A percentile compares a stretch with the other conserved stretches of the same genome.
phyloP scores from a whole-genome alignment of 2,113 vertebrate genomes.

The Zosterops hypoxanthus region DNA sequence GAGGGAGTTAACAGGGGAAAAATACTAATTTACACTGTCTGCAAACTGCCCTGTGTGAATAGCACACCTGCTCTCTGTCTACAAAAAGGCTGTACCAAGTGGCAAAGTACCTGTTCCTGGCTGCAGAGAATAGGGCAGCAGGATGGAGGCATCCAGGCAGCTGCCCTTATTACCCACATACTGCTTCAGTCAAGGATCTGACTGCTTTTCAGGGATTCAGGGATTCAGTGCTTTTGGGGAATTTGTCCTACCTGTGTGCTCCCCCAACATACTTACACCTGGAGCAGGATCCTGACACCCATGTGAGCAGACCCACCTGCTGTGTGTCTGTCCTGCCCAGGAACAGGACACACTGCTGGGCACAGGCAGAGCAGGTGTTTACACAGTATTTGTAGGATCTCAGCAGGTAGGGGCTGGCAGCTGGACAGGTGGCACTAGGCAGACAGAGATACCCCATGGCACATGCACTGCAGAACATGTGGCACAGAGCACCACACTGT shows the following conservation, averaged over 20 bases:
- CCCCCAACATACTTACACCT: neutral
- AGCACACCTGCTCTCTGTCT: rapidly evolving
- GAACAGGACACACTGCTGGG: neutral
- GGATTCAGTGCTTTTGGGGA: rapidly evolving
- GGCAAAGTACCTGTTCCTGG: neutral
- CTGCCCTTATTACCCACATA: neutral
- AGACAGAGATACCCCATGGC: neutral
- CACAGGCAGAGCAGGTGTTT: neutral
- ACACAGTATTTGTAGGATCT: neutral
- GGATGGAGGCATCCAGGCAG: neutral
- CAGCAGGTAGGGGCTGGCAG: neutral
- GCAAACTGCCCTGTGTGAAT: neutral
- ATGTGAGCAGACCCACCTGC: rapidly evolving
- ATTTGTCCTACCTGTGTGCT: rapidly evolving
- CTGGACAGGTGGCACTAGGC: neutral
- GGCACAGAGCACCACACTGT: neutral
- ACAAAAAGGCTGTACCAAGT: neutral
- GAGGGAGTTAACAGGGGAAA: neutral
- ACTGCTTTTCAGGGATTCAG: no score
- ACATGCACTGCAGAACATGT: rapidly evolving
- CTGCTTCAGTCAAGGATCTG: neutral
- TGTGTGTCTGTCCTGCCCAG: neutral
- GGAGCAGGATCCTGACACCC: neutral
- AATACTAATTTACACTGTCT: neutral
- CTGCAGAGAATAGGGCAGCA: neutral